phyloP scores from a whole-genome alignment of 2,888 invertebrate species.

The Ecliptopera silaceata region DNA sequence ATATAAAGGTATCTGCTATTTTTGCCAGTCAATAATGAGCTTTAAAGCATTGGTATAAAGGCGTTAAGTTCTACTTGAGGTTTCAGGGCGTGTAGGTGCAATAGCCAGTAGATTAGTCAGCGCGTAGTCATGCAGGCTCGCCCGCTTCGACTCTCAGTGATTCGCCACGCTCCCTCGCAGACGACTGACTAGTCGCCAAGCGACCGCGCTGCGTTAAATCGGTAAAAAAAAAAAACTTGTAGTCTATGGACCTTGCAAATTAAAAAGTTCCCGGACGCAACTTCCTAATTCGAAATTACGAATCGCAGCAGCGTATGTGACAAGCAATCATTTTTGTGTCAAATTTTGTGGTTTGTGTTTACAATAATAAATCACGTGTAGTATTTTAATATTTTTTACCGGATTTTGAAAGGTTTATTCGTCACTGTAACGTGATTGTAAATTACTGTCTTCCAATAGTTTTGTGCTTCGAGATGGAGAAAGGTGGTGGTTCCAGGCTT shows the following conservation, averaged over 20 bases:
- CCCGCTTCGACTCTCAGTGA: conserved; percentile 55
- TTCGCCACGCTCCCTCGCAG: conserved; percentile 47
- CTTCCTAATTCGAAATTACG: conserved; percentile 10
- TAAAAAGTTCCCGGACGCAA: too few species aligned
- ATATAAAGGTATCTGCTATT: too few species aligned
- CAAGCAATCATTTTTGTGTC: conserved; percentile 55
- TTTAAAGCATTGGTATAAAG: conserved; percentile 6
- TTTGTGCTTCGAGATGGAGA: conserved; percentile 64
- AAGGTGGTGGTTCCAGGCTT: conserved; percentile 66
- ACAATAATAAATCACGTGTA: conserved; percentile 58
- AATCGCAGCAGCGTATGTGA: not conserved
- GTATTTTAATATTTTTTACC: conserved; percentile 12
- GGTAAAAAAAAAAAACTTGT: conserved; percentile 33
- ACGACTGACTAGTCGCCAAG: conserved; percentile 64
- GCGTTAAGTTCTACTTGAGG: conserved; percentile 27
- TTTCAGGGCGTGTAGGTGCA: conserved; percentile 66
- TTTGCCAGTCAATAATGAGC: conserved; percentile 14
- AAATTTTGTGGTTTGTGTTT: conserved; percentile 60
- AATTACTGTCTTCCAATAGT: conserved; percentile 53
- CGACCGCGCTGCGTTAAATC: conserved; percentile 74
- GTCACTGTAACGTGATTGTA: conserved; percentile 27
- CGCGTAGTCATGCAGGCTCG: conserved; percentile 67
- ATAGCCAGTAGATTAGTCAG: conserved; percentile 67
- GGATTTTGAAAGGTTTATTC: conserved; percentile 15
- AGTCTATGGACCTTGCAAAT: too few species aligned